A percentile compares a stretch with the other conserved stretches of the same genome.
phyloP scores from a whole-genome alignment of 2,888 invertebrate genomes.

The Drosophila picticornis region DNA sequence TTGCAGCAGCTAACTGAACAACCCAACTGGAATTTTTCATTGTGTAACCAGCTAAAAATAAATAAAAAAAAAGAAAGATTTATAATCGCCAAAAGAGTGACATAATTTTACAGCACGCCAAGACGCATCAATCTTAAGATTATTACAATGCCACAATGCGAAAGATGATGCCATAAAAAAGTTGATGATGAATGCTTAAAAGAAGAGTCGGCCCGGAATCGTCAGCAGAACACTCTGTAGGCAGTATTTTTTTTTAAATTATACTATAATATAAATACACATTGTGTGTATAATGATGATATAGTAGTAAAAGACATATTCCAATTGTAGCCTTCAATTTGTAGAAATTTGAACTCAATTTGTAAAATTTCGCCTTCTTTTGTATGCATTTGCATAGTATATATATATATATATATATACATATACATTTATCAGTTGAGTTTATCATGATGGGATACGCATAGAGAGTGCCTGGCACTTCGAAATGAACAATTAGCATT shows the following conservation, averaged over 20 bases:
- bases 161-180: conserved; percentile 5
- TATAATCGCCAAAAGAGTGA: conserved; percentile 29
- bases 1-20: conserved; percentile 3
- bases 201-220: background rate
- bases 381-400: background rate
- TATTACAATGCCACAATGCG: conserved; percentile 28
- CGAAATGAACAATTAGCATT: background rate
- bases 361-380: background rate
- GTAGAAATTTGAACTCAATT: background rate
- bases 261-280: background rate
- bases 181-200: too few relatives aligned
- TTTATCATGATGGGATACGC: background rate
- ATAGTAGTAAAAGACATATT: background rate
- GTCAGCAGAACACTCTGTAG: background rate
- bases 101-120: conserved; percentile 33
- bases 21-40: conserved; percentile 27
- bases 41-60: conserved; percentile 23
- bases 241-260: background rate
- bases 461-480: background rate
- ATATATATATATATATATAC: background rate
- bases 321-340: background rate
- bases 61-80: conserved; percentile 10
- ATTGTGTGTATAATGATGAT: background rate
- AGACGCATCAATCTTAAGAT: conserved; percentile 46
- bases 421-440: background rate